Conservation (phyloP, 1,140 invertebrate genomes). For the Leptinotarsa defecta region DNA sequence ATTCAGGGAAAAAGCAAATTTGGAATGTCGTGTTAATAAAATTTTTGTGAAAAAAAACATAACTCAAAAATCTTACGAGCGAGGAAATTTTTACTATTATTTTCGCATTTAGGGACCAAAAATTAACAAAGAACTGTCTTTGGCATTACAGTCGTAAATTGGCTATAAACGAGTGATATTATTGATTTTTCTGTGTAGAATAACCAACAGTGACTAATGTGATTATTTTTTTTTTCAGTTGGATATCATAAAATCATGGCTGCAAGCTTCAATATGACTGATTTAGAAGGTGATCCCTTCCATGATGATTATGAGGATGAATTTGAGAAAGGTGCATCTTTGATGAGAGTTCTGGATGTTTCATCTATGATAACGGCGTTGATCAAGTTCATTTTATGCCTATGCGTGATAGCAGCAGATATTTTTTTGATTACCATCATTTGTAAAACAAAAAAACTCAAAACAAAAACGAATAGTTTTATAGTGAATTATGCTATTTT, state of each 20-base stretch:
- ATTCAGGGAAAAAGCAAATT: no score
- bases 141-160: no score
- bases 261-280: background rate
- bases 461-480: background rate
- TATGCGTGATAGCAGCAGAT: conserved; percentile 1
- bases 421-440: background rate
- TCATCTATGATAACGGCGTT: background rate
- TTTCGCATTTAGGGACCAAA: no score
- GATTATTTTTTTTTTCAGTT: background rate
- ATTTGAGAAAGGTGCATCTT: background rate
- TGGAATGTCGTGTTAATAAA: no score
- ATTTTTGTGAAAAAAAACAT: no score
- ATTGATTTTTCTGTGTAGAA: no score
- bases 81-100: no score
- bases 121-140: no score
- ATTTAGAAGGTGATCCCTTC: background rate
- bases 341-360: no score
- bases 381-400: background rate
- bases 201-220: no score
- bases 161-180: no score
- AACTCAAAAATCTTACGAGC: no score
- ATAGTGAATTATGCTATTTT: background rate
- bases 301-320: background rate
- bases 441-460: background rate
- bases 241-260: background rate